A percentile compares a stretch with the other conserved stretches of the same genome.
Conservation (phyloP, 1,140 invertebrate genomes). For the Lanistes nyassanus region DNA sequence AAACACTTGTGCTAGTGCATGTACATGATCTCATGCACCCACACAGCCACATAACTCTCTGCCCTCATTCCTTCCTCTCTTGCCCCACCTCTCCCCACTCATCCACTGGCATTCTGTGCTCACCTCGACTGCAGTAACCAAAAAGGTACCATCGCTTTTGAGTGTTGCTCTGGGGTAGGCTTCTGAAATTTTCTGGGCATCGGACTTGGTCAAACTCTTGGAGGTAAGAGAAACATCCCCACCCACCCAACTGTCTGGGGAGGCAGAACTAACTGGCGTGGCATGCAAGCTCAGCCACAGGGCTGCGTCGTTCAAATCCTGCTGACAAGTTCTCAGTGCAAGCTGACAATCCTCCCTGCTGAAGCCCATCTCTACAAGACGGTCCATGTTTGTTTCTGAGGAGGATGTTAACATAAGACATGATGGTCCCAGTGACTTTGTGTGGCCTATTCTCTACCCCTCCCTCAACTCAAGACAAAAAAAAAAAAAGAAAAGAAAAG, state of each 20-base stretch:
- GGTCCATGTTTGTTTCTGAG: conserved; percentile 67
- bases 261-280: conserved; percentile 22
- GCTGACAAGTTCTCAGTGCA: conserved; percentile 76
- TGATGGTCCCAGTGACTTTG: too few relatives aligned
- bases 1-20: not conserved
- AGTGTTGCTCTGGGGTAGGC: not conserved
- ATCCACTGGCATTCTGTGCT: not conserved
- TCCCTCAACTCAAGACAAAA: too few relatives aligned
- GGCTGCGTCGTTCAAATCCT: conserved; percentile 83
- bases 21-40: not conserved
- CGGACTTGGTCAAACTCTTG: not conserved
- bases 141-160: conserved; percentile 25
- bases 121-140: conserved; percentile 56
- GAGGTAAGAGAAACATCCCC: too few relatives aligned
- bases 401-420: conserved; percentile 4
- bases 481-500: too few relatives aligned
- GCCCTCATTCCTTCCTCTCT: not conserved
- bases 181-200: not conserved
- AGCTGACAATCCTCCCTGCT: conserved; percentile 75
- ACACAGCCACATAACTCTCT: not conserved
- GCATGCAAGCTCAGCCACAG: conserved; percentile 81
- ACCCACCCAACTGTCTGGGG: conserved; percentile 1
- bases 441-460: too few relatives aligned
- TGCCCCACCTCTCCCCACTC: not conserved
- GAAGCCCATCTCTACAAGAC: conserved; percentile 80